phyloP scores from a whole-genome alignment of 1,140 invertebrate species.

The Drepana arcuata region DNA sequence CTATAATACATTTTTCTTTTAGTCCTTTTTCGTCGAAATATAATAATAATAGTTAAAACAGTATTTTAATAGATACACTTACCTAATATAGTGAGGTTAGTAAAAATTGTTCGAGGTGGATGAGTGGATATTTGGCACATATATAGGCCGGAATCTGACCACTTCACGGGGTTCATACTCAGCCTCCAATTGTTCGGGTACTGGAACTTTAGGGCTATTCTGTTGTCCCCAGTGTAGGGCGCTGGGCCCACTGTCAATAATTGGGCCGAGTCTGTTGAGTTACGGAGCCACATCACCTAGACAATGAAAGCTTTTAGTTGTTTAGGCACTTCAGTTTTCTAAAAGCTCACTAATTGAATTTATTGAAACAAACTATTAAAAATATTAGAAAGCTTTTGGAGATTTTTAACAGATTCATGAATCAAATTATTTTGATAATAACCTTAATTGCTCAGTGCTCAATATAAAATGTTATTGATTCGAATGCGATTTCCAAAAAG shows the following conservation, averaged over 20 bases:
- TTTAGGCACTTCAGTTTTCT: too few species aligned
- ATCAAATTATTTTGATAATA: too few species aligned
- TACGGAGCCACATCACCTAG: slow-evolving; percentile 86
- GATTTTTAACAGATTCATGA: too few species aligned
- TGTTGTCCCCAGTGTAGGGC: slow-evolving; percentile 80
- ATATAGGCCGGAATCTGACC: slow-evolving; percentile 83
- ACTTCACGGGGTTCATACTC: slow-evolving; percentile 82
- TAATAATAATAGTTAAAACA: too few species aligned
- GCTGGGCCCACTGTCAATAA: slow-evolving; percentile 83
- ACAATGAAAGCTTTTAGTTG: slow-evolving; percentile 3
- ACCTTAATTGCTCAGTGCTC: too few species aligned
- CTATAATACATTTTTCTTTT: too few species aligned
- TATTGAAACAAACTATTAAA: too few species aligned
- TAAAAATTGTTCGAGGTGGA: slow-evolving; percentile 79
- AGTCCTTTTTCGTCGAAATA: too few species aligned
- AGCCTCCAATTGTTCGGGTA: slow-evolving; percentile 90
- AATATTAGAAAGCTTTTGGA: too few species aligned
- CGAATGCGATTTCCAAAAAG: too few species aligned
- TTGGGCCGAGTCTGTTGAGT: slow-evolving; percentile 79
- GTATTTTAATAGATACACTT: slow-evolving; percentile 23
- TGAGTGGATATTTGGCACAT: slow-evolving; percentile 91
- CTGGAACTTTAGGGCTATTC: slow-evolving; percentile 81
- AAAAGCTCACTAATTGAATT: too few species aligned
- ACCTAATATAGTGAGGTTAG: slow-evolving; percentile 76
- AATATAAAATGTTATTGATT: too few species aligned